A percentile compares a stretch with the other conserved stretches of the same genome.
Conservation (phyloP, 2,888 invertebrate genomes). For the Nephrocerus scutellatus region DNA sequence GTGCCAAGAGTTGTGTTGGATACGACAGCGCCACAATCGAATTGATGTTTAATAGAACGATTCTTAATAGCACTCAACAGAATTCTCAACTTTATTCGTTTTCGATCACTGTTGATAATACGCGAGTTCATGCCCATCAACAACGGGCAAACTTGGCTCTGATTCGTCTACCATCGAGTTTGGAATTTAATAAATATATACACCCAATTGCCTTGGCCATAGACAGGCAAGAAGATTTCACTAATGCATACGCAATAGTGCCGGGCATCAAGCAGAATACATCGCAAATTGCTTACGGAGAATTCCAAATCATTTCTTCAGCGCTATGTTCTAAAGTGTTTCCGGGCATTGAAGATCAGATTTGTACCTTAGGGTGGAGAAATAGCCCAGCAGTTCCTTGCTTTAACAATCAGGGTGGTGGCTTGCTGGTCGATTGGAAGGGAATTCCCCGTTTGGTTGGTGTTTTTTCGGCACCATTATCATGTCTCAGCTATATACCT, state of each 20-base stretch:
- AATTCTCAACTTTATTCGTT: conserved; percentile 14
- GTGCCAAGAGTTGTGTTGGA: conserved; percentile 16
- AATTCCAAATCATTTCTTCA: conserved; percentile 18
- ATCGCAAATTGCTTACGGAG: conserved; percentile 17
- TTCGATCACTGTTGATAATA: conserved; percentile 14
- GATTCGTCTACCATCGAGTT: conserved; percentile 15
- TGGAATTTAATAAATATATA: conserved; percentile 14
- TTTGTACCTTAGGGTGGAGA: conserved; percentile 20
- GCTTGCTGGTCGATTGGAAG: conserved; percentile 23
- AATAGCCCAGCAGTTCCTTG: conserved; percentile 19
- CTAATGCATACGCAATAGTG: conserved; percentile 19
- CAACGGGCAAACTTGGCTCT: conserved; percentile 18
- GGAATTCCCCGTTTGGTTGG: conserved; percentile 19
- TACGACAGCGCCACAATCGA: conserved; percentile 1
- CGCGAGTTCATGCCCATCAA: conserved; percentile 9
- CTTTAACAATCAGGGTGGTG: conserved; percentile 21
- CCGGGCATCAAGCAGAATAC: conserved; percentile 18
- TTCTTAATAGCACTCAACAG: conserved; percentile 14
- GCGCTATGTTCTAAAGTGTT: conserved; percentile 9
- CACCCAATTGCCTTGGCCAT: conserved; percentile 10
- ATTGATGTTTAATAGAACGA: conserved; percentile 21
- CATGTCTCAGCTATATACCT: conserved; percentile 16
- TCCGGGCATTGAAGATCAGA: conserved; percentile 7
- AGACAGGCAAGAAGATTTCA: conserved; percentile 2
- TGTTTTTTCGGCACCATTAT: conserved; percentile 18